A percentile compares a stretch with the other conserved stretches of the same genome.
Evolutionary conservation across 1,140 invertebrate species (phyloP).

Genomic region (Bombus huntii): DNA sequence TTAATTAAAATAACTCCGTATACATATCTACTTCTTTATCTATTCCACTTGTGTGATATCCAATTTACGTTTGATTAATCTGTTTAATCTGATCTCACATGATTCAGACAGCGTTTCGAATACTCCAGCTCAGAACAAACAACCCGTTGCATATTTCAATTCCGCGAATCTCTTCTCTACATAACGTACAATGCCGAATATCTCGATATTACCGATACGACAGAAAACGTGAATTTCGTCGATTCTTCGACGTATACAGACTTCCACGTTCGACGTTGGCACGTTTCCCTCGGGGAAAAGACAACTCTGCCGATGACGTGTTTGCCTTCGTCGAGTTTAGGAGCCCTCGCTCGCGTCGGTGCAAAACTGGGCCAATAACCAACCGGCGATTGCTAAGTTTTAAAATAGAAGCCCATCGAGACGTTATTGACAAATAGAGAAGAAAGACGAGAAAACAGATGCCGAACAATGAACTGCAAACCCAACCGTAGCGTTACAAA

Average conservation of each 20-base stretch:
- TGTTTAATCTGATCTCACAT: not conserved
- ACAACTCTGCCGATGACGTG: constrained; percentile 44
- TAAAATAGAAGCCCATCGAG: constrained; percentile 54
- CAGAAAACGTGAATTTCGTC: constrained; percentile 18
- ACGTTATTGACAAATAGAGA: not conserved
- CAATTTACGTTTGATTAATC: not conserved
- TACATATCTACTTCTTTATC: not conserved
- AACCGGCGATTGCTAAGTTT: constrained; percentile 56
- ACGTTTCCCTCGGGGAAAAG: constrained; percentile 31
- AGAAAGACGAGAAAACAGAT: not conserved
- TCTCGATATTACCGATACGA: not conserved
- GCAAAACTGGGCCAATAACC: constrained; percentile 61
- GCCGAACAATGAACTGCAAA: constrained; percentile 27
- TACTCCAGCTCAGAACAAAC: not conserved
- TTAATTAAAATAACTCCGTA: not conserved
- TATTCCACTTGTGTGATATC: not conserved
- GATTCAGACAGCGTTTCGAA: not conserved
- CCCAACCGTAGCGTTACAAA: not conserved
- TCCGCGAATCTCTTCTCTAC: not conserved
- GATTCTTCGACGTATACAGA: constrained; percentile 19
- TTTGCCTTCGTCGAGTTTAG: constrained; percentile 51
- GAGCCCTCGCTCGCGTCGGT: constrained; percentile 13
- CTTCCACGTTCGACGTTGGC: constrained; percentile 30
- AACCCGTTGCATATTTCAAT: not conserved
- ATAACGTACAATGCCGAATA: not conserved